Conservation (phyloP, 2,113 vertebrate genomes). For the Saccopteryx bilineata region DNA sequence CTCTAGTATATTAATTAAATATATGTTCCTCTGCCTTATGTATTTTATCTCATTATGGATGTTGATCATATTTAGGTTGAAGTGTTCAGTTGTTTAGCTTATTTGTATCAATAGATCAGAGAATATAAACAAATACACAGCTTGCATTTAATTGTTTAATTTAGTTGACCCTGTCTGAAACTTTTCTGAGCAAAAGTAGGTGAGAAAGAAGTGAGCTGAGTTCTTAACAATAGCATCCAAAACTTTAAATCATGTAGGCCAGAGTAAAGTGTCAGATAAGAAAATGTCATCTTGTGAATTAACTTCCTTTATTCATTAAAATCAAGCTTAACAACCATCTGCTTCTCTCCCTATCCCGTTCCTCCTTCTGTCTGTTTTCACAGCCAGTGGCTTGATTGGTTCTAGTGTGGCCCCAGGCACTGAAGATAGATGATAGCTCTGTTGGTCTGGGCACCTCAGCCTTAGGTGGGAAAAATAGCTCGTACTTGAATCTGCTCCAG, state of each 20-base stretch:
- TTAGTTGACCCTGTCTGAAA: background rate
- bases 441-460: too few relatives aligned
- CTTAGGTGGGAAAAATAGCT: too few relatives aligned
- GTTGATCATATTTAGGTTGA: background rate
- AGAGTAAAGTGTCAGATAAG: background rate
- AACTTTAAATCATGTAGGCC: background rate
- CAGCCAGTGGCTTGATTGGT: too few relatives aligned
- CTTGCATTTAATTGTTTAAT: conserved; percentile 21
- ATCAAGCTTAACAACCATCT: background rate
- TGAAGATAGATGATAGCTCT: too few relatives aligned
- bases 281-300: conserved; percentile 56
- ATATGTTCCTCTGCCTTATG: background rate
- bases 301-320: conserved; percentile 18
- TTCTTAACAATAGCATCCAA: conserved; percentile 26
- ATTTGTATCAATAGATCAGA: background rate
- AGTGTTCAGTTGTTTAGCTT: background rate
- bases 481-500: too few relatives aligned
- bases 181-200: conserved; percentile 26
- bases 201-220: conserved; percentile 10
- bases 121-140: background rate
- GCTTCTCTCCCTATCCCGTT: too few relatives aligned
- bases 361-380: too few relatives aligned
- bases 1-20: background rate
- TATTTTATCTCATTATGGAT: background rate
- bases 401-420: too few relatives aligned